phyloP scores from a whole-genome alignment of 2,888 invertebrate species.

The Sminthurinus aureus region DNA sequence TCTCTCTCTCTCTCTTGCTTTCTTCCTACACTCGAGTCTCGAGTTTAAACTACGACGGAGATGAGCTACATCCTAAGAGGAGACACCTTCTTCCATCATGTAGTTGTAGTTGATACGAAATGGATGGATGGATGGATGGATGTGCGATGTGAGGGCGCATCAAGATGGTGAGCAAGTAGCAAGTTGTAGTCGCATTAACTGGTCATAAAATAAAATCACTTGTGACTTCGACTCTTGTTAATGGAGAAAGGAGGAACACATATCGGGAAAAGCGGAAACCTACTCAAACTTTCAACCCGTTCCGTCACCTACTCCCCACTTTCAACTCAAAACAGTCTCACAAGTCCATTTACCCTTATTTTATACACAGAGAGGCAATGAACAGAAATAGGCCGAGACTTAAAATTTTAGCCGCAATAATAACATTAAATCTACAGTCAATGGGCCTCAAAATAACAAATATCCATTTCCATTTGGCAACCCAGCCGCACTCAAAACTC shows the following conservation, averaged over 20 bases:
- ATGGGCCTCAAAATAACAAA: constrained; percentile 17
- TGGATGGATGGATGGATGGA: too few relatives aligned
- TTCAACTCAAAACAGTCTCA: background rate
- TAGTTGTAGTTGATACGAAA: background rate
- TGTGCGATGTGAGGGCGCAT: background rate
- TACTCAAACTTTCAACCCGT: background rate
- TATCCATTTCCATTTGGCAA: constrained; percentile 27
- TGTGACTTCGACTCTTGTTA: constrained; percentile 28
- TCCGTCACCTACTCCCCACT: background rate
- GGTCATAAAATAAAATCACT: constrained; percentile 59
- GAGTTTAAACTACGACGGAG: constrained; percentile 38
- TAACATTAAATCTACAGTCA: constrained; percentile 23
- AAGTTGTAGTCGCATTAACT: constrained; percentile 48
- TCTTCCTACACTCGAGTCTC: too few relatives aligned
- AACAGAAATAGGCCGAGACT: background rate
- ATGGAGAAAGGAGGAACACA: constrained; percentile 13
- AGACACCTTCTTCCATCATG: constrained; percentile 15
- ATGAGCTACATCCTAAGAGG: background rate
- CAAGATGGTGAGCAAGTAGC: background rate
- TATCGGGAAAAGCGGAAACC: background rate
- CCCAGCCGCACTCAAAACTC: background rate
- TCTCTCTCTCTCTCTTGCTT: constrained; percentile 1
- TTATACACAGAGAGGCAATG: background rate
- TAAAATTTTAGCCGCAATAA: constrained; percentile 16
- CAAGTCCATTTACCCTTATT: too few relatives aligned